Conservation (phyloP, 1,140 invertebrate species). For the Pseudomyrmex sp. region DNA sequence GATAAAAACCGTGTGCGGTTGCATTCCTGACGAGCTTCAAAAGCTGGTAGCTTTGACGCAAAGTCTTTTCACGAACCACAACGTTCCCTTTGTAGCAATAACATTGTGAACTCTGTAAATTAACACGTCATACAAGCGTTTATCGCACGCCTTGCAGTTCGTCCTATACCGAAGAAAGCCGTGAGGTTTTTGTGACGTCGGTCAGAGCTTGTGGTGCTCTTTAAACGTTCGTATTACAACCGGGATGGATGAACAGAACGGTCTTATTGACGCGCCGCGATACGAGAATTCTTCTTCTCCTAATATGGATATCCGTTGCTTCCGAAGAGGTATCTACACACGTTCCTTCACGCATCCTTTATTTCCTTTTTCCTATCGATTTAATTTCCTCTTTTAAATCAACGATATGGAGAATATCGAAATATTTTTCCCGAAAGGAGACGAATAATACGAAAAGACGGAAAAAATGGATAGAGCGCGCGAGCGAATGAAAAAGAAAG, state of each 20-base stretch:
- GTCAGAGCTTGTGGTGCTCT: not conserved
- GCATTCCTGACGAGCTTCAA: not conserved
- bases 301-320: too few species aligned
- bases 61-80: not conserved
- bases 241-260: slow-evolving; percentile 30
- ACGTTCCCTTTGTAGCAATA: not conserved
- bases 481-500: slow-evolving; percentile 9
- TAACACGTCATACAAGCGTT: not conserved
- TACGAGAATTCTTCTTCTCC: not conserved
- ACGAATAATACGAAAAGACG: too few species aligned
- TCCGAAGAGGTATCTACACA: too few species aligned
- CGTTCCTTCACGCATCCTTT: too few species aligned
- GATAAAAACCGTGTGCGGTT: not conserved
- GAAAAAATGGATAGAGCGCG: too few species aligned
- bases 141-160: not conserved
- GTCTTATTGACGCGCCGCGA: slow-evolving; percentile 55
- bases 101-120: slow-evolving; percentile 1
- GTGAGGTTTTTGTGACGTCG: not conserved
- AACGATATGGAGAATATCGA: too few species aligned
- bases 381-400: too few species aligned
- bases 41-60: too few species aligned
- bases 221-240: slow-evolving; percentile 48
- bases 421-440: too few species aligned
- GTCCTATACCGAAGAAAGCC: not conserved
- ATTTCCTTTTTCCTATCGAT: too few species aligned